phyloP scores from a whole-genome alignment of 2,888 invertebrate species.

The Scaeva pyrastri region DNA sequence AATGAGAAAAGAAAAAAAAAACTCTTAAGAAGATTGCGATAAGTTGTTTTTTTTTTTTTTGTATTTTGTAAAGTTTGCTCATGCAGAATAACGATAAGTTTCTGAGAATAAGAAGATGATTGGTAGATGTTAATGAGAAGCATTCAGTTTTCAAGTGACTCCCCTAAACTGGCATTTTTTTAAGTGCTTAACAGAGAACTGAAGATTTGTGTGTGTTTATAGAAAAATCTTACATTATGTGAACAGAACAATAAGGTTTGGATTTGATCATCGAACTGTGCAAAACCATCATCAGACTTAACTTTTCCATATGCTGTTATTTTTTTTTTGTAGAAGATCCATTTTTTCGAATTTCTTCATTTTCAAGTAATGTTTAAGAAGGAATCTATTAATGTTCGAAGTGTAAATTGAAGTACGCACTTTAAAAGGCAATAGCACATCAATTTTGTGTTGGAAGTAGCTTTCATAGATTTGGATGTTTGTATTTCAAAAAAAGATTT shows the following conservation, averaged over 20 bases:
- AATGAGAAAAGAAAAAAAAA: background rate
- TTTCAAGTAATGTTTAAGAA: no score
- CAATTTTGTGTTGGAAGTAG: no score
- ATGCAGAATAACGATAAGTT: constrained; percentile 7
- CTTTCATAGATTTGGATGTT: no score
- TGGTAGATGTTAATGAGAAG: background rate
- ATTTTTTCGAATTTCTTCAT: no score
- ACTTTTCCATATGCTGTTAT: no score
- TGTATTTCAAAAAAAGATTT: no score
- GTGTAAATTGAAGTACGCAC: no score
- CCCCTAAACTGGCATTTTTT: background rate
- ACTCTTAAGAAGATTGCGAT: constrained; percentile 1
- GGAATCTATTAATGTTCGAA: no score
- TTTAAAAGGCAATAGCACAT: no score
- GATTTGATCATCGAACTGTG: background rate
- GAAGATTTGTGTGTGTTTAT: background rate
- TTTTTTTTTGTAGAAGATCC: no score
- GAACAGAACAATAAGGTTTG: background rate
- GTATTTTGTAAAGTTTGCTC: constrained; percentile 24
- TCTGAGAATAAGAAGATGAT: constrained; percentile 17
- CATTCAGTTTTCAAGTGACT: background rate
- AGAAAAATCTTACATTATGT: background rate
- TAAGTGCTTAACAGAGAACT: background rate
- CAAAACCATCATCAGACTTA: no score
- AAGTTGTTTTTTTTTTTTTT: background rate